Conservation (phyloP, 2,113 vertebrate genomes). For the Saiga tatarica region DNA sequence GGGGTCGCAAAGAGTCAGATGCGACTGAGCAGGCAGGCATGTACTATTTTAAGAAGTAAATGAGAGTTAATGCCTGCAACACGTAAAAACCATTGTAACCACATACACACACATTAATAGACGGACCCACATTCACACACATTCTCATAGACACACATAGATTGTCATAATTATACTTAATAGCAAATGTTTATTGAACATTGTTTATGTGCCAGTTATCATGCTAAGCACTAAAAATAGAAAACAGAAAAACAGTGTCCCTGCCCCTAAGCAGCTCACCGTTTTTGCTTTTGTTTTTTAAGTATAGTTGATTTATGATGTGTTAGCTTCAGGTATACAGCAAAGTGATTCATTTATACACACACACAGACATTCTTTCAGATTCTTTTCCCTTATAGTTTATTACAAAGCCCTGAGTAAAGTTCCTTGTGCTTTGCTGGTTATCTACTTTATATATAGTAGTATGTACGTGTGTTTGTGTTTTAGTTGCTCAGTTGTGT, state of each 20-base stretch:
- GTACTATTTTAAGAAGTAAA: not conserved
- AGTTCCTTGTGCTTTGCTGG: not conserved
- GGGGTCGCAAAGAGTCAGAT: not conserved
- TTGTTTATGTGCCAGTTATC: not conserved
- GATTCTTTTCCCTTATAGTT: not conserved
- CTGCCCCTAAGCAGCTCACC: not conserved
- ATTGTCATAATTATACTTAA: not conserved
- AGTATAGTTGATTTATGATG: not conserved
- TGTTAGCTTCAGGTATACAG: not conserved
- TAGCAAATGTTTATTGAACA: not conserved
- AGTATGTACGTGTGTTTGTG: not conserved
- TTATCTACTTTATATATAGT: not conserved
- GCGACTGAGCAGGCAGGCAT: not conserved
- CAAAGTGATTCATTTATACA: not conserved
- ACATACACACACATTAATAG: not conserved
- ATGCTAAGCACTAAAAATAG: not conserved
- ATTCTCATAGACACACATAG: not conserved
- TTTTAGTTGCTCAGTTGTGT: not conserved
- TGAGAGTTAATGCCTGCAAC: not conserved
- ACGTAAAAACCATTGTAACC: not conserved
- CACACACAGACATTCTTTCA: not conserved
- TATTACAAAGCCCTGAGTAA: not conserved
- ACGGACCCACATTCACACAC: not conserved
- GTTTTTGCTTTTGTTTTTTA: not conserved
- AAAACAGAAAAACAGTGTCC: not conserved